Base-by-base conservation (phyloP, 2,113 vertebrate species). In the Scatophagus argus region DNA sequence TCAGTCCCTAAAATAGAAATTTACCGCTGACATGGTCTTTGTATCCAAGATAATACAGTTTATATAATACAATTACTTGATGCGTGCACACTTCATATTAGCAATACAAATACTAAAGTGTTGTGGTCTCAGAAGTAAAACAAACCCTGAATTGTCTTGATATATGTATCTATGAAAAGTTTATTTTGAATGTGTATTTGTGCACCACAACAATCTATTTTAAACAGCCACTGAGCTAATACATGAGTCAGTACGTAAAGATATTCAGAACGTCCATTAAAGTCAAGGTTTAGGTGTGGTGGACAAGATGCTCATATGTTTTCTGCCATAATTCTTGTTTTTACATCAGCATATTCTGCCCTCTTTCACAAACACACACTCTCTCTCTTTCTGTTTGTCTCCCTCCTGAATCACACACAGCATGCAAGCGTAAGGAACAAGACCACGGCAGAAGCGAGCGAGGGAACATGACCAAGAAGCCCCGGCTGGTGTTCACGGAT, bases 341-440 rank as follows among this genome's bases (percentile, higher is more conserved):
- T 41, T 51, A 31, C 23, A 49, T 1, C 5, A 27, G 12, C 39
- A 3, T 64, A 43, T n/a, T 46, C 16, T 67, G 7, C 51, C 39
- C 19, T 74, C 12, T 36, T 44, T 78, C 27, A 73, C 44, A 29
- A 44, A 55, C 36, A 21, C 36, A 21, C 14, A 12, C 44, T 63
- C 31, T 74, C 34, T 74, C 73, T 75, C 9, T 73, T 9, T 51
- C 21, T 54, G 2, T 77, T 11, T 90, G n/a, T 88, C 54, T 70
- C 21, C 43, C 23, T 71, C 4, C 44, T 55, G 5, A 41, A 51
- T 63, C 55, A 31, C 54, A 56, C 31, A 25, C 95, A 99, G 98
- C 98, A 0, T 99, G 98, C 91, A 99, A 99, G 93, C 95, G 98
- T 80, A 99, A 99, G 94, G 98, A 99, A 82, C 97, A 98, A 89